phyloP scores from a whole-genome alignment of 2,888 invertebrate species.

The Synergus gifuensis region DNA sequence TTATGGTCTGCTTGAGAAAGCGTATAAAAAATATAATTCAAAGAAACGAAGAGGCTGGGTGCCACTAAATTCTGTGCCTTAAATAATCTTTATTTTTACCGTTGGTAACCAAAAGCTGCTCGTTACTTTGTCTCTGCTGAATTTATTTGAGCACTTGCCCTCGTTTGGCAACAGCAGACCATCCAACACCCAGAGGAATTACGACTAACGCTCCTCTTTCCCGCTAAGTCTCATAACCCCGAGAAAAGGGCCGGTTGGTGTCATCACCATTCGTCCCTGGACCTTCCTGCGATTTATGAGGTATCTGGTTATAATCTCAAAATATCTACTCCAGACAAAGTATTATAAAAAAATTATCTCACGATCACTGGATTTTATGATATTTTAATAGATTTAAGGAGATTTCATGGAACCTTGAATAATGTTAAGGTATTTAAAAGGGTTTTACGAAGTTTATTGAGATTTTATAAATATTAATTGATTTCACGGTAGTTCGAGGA shows the following conservation, averaged over 20 bases:
- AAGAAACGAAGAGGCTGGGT: background rate
- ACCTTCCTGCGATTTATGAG: background rate
- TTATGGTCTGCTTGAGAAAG: background rate
- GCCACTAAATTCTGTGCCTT: conserved; percentile 5
- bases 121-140: background rate
- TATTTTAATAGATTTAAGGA: too few relatives aligned
- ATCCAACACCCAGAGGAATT: conserved; percentile 7
- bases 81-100: conserved; percentile 8
- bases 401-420: too few relatives aligned
- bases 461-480: too few relatives aligned
- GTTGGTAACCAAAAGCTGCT: conserved; percentile 5
- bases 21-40: background rate
- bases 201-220: background rate
- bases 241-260: background rate
- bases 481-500: too few relatives aligned
- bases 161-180: conserved; percentile 2
- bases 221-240: background rate
- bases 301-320: background rate
- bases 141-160: conserved; percentile 11
- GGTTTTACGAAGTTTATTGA: too few relatives aligned
- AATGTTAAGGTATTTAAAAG: too few relatives aligned
- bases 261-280: background rate
- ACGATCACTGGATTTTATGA: too few relatives aligned
- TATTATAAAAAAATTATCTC: background rate
- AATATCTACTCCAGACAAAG: background rate